Base-by-base conservation (phyloP, 2,888 invertebrate species). In the Iselma pallidipennis region DNA sequence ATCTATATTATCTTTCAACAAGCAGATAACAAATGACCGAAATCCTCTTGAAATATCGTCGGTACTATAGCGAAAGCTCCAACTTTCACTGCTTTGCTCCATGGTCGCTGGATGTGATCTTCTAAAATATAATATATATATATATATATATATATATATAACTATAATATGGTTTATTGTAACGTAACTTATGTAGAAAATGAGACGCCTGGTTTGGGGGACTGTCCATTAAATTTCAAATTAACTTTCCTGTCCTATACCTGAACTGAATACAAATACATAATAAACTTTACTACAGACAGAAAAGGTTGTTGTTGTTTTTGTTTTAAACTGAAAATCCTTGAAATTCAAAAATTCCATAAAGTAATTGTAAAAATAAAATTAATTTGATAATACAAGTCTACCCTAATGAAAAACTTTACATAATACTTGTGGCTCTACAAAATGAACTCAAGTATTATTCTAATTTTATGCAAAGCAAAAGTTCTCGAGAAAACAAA, bases 1-100 rank as follows among this genome's bases (percentile, higher is more conserved):
- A 73, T 73, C 73, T 73, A 71, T 73, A 73, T 72, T 72, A 73
- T 73, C 72, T 73, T 73, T 73, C 73, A 73, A 70, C 72, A 69
- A 69, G 63, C 59, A 61, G 68, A 70, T 73, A 72, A 73, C 71
- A 72, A 73, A 73, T 71, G 71, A 66, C 68, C 68, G 59, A 66
- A 70, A 69, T 71, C 67, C 64, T 59, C 57, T 65, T 73, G 72
- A 73, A 69, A 69, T 72, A 72, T 72, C 53, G 63, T 45, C 45
- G 10, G 21, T 21, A 45, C 21, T 21, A 21, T 45, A 21, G 16
- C 21, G 16, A 21, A 21, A 45, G 45, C 21, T 16, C 21, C 21
- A 45, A 21, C 21, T 45, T 21, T 45, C 21, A 45, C 21, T 21
- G 26, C 26, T 25, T 25, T 6, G 6, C 26, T 25, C 26, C 5